Percentiles rank a stretch among this genome's conserved stretches.
These are phyloP conservation scores for Morone chrysops DNA, from an alignment of 2,113 vertebrate species.

Conservation along the genomic window DNA sequence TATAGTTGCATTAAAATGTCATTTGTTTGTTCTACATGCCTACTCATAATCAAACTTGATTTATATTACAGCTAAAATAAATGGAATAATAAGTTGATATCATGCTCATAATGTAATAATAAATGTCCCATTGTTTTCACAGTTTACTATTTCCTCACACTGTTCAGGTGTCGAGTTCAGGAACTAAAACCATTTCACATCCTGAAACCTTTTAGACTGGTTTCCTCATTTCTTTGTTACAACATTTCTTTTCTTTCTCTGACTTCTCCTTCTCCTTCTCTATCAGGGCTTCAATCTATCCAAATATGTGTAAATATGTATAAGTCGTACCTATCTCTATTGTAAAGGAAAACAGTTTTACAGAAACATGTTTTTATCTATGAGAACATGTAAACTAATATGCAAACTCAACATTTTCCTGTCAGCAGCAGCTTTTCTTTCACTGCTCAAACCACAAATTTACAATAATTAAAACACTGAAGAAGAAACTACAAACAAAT, in stretches of 20 bases:
- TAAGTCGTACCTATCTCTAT: too few species aligned
- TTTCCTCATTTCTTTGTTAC: slow-evolving; percentile 27
- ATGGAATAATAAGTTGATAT: not conserved
- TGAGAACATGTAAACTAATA: not conserved
- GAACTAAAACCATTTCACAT: slow-evolving; percentile 13
- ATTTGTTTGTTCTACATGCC: not conserved
- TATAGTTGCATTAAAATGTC: too few species aligned
- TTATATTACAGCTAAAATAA: not conserved
- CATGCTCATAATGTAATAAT: not conserved
- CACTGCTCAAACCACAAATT: not conserved
- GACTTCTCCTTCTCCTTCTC: not conserved
- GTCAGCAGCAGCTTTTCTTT: not conserved
- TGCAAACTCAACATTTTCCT: not conserved
- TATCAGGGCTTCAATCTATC: not conserved
- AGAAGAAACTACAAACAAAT: not conserved
- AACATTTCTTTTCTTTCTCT: not conserved
- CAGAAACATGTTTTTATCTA: not conserved
- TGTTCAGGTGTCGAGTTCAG: slow-evolving; percentile 17
- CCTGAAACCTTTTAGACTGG: not conserved
- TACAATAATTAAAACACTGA: not conserved
- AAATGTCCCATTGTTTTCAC: not conserved
- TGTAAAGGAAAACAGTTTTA: not conserved
- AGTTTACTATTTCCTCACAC: slow-evolving; percentile 26
- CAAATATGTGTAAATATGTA: not conserved
- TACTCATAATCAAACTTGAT: not conserved